A percentile compares a stretch with the other conserved stretches of the same genome.
These are phyloP conservation scores for Pelvicachromis taeniatus DNA, from an alignment of 2,113 vertebrate species.

Conservation along the genomic window DNA sequence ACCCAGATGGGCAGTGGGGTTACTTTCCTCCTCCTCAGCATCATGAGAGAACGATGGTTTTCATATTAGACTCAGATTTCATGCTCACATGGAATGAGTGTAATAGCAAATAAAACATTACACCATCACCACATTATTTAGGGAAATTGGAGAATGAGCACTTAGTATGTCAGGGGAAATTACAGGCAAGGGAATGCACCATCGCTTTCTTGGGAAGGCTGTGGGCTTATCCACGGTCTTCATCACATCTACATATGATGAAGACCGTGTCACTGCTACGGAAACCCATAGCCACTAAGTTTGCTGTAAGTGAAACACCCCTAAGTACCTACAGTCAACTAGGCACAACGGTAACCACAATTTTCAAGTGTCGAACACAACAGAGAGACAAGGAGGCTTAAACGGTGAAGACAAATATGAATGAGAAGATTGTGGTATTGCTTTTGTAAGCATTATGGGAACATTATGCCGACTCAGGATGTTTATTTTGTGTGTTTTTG, in stretches of 20 bases:
- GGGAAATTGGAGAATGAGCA: constrained; percentile 43
- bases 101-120: constrained; percentile 26
- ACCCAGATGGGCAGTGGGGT: background rate
- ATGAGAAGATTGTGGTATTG: background rate
- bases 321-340: constrained; percentile 11
- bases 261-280: background rate
- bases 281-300: constrained; percentile 16
- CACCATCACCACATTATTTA: constrained; percentile 41
- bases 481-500: background rate
- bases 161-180: constrained; percentile 45
- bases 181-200: constrained; percentile 35
- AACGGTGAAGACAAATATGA: background rate
- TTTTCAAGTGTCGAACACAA: background rate
- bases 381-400: background rate
- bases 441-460: background rate
- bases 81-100: background rate
- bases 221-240: constrained; percentile 27
- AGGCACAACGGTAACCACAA: background rate
- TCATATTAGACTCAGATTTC: background rate
- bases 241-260: background rate
- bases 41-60: background rate
- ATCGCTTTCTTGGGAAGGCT: constrained; percentile 18
- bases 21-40: background rate
- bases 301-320: constrained; percentile 19
- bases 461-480: background rate